These are phyloP conservation scores for Cryptus viduatorius DNA, from an alignment of 2,888 invertebrate genomes.

Conservation along the genomic window DNA sequence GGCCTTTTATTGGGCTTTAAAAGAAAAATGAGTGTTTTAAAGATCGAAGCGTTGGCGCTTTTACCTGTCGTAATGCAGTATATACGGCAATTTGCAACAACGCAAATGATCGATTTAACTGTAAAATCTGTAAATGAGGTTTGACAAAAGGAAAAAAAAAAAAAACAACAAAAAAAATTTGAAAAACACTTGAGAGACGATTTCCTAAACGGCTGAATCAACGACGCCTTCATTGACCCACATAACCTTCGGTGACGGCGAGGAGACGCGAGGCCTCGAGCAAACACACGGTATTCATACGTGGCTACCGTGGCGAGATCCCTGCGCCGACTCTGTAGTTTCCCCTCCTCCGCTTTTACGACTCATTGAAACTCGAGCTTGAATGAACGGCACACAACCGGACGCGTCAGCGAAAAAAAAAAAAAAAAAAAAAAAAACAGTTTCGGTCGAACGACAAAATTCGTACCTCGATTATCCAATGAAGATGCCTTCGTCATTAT, in stretches of 20 bases:
- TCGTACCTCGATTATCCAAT: not conserved
- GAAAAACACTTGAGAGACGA: not conserved
- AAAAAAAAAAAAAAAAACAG: not conserved
- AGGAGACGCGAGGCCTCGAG: not conserved
- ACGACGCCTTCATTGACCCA: constrained; percentile 31
- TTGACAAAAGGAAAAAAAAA: not conserved
- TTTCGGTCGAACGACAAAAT: not conserved
- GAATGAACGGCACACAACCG: constrained; percentile 44
- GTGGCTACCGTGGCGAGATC: not conserved
- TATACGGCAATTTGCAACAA: not conserved
- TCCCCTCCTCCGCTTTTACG: constrained; percentile 9
- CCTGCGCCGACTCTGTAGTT: not conserved
- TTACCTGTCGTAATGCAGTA: no score
- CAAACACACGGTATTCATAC: not conserved
- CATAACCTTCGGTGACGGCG: not conserved
- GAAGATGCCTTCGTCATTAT: not conserved
- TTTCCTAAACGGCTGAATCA: constrained; percentile 17
- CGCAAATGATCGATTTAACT: not conserved
- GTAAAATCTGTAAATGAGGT: not conserved
- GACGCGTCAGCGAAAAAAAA: constrained; percentile 18
- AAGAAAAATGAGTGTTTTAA: no score
- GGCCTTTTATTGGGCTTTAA: no score
- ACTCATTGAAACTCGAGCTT: constrained; percentile 59
- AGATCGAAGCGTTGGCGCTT: no score
- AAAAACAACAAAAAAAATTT: not conserved